Percentiles rank a stretch among this genome's conserved stretches.
phyloP scores from a whole-genome alignment of 2,888 invertebrate species.

The Lasiommata megera region DNA sequence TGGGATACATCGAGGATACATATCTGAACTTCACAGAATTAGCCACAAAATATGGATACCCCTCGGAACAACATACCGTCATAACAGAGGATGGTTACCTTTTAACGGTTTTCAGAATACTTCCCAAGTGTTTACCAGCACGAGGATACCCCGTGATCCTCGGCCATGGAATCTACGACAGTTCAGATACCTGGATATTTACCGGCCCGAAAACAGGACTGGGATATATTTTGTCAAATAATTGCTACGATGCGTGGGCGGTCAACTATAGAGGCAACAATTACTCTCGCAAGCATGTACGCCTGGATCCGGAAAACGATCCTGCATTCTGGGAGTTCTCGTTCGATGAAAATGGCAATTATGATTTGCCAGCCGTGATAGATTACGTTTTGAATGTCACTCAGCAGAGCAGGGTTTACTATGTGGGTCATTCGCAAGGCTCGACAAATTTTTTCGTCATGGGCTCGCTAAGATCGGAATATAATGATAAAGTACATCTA shows the following conservation, averaged over 20 bases:
- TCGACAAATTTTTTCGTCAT: conserved; percentile 79
- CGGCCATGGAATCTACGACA: conserved; percentile 49
- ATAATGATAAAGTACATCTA: conserved; percentile 77
- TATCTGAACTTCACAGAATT: conserved; percentile 48
- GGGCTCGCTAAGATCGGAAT: conserved; percentile 71
- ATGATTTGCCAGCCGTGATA: conserved; percentile 84
- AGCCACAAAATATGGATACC: conserved; percentile 39
- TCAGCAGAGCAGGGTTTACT: conserved; percentile 73
- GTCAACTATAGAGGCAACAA: conserved; percentile 79
- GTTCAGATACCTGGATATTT: conserved; percentile 46
- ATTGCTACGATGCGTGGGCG: conserved; percentile 72
- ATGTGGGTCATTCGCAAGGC: conserved; percentile 86
- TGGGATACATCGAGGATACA: conserved; percentile 60
- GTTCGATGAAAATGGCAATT: conserved; percentile 85
- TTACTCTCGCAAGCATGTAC: conserved; percentile 77
- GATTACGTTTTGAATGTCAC: conserved; percentile 57
- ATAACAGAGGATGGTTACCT: conserved; percentile 46
- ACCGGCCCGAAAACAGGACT: conserved; percentile 55
- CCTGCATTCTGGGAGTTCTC: conserved; percentile 76
- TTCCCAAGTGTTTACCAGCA: conserved; percentile 42
- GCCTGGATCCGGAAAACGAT: conserved; percentile 52
- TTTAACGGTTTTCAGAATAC: conserved; percentile 39
- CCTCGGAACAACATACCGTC: conserved; percentile 39
- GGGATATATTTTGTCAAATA: conserved; percentile 57
- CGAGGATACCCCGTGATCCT: conserved; percentile 40